A percentile compares a stretch with the other conserved stretches of the same genome.
Conservation (phyloP, 2,113 vertebrate genomes). For the Talpa occidentalis region DNA sequence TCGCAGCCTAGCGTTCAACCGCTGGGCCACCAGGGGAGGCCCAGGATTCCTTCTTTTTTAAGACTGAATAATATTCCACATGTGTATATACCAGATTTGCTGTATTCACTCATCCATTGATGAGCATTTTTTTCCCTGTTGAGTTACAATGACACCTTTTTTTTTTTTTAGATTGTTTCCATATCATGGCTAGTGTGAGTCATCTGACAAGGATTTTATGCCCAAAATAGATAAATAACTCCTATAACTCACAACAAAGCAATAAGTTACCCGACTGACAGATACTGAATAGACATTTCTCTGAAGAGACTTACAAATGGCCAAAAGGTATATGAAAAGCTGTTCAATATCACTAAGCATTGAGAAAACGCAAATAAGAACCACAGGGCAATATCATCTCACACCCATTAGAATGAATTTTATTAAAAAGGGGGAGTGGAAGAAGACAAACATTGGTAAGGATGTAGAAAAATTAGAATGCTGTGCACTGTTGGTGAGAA, state of each 20-base stretch:
- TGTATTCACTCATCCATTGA: neutral
- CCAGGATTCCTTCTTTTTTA: neutral
- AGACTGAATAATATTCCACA: neutral
- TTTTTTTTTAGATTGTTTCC: neutral
- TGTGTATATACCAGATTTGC: neutral
- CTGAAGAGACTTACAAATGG: neutral
- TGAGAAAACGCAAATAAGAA: slow-evolving; percentile 24
- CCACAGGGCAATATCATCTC: neutral
- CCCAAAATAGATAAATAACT: neutral
- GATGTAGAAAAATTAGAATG: neutral
- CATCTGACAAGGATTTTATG: neutral
- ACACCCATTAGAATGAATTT: neutral
- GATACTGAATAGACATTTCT: neutral
- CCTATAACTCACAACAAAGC: neutral
- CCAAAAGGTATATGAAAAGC: neutral
- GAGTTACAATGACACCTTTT: too few relatives aligned
- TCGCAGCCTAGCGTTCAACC: too few relatives aligned
- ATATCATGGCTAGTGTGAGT: neutral
- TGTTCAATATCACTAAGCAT: neutral
- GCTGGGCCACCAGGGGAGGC: too few relatives aligned
- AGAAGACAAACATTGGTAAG: neutral
- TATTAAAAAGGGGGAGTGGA: neutral
- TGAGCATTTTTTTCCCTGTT: too few relatives aligned
- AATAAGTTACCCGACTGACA: neutral
- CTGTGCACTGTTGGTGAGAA: neutral